Conservation (phyloP, 2,888 invertebrate genomes). For the Eupelmus urozonus region DNA sequence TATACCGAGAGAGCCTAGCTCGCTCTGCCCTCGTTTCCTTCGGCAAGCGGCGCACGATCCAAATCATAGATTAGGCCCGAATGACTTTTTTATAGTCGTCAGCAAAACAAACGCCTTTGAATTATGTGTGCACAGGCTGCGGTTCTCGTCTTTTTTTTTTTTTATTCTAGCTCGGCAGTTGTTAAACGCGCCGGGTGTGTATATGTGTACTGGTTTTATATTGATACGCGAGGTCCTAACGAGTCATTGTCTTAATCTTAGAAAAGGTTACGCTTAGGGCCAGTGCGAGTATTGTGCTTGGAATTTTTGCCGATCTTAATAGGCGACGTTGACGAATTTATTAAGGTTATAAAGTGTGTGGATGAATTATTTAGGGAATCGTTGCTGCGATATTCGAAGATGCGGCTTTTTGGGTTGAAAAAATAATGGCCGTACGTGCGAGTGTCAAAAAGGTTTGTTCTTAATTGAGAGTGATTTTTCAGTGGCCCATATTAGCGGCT, state of each 20-base stretch:
- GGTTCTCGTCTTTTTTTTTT: too few species aligned
- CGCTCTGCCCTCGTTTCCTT: constrained; percentile 45
- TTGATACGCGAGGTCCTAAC: constrained; percentile 35
- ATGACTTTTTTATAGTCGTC: constrained; percentile 51
- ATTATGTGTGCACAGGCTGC: constrained; percentile 9
- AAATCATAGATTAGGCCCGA: constrained; percentile 48
- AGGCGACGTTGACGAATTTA: constrained; percentile 23
- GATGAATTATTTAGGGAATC: not conserved
- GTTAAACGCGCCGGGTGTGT: too few species aligned
- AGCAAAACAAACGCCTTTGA: constrained; percentile 46
- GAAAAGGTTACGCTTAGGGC: constrained; percentile 22
- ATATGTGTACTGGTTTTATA: too few species aligned
- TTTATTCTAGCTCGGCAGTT: too few species aligned
- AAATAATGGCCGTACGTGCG: not conserved
- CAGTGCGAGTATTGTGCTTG: not conserved
- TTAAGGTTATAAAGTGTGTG: not conserved
- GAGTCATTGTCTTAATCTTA: constrained; percentile 51
- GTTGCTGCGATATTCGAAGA: too few species aligned
- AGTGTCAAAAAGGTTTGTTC: too few species aligned
- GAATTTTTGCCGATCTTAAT: constrained; percentile 5
- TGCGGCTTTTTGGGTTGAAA: not conserved
- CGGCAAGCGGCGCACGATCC: constrained; percentile 40
- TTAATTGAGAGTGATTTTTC: not conserved
- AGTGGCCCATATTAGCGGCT: not conserved
- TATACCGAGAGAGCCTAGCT: not conserved